These are phyloP conservation scores for Meiosimyza platycephala DNA, from an alignment of 2,888 invertebrate genomes.

Conservation along the genomic window DNA sequence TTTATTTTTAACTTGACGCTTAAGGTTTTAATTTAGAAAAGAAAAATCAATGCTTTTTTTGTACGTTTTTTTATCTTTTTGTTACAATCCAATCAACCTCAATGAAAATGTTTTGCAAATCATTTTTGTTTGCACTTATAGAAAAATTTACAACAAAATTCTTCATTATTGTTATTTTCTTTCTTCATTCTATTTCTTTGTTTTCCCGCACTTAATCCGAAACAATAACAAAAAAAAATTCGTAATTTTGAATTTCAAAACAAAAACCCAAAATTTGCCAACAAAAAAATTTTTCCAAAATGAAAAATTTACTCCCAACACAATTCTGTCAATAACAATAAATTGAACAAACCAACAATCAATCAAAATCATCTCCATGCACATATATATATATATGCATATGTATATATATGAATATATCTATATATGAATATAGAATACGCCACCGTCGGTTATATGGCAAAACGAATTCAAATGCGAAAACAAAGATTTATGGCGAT, in stretches of 20 bases:
- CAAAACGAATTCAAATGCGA: conserved; percentile 95
- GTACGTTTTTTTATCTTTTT: too few relatives aligned
- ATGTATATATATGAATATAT: conserved; percentile 18
- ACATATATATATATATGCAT: conserved; percentile 27
- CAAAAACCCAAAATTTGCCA: conserved; percentile 25
- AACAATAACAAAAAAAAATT: conserved; percentile 23
- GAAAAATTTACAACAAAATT: conserved; percentile 46
- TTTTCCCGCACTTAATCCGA: conserved; percentile 47
- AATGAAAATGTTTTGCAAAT: too few relatives aligned
- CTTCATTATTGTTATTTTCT: conserved; percentile 48
- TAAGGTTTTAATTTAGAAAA: too few relatives aligned
- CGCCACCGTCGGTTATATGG: conserved; percentile 98
- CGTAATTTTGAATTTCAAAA: conserved; percentile 18
- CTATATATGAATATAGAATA: conserved; percentile 77
- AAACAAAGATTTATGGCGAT: conserved; percentile 91
- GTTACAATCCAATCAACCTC: too few relatives aligned
- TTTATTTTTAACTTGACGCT: too few relatives aligned
- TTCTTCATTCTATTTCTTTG: conserved; percentile 47
- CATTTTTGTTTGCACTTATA: conserved; percentile 25
- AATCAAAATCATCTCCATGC: conserved; percentile 33
- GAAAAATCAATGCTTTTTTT: too few relatives aligned
- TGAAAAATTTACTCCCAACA: conserved; percentile 33
- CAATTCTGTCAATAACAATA: conserved; percentile 39
- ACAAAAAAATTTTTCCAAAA: conserved; percentile 37
- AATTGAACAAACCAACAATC: conserved; percentile 36